Evolutionary conservation across 1,140 invertebrate genomes (phyloP), one percentile per base, ranked within the genome.

Genomic region (Zaprionus lachaisei): DNA sequence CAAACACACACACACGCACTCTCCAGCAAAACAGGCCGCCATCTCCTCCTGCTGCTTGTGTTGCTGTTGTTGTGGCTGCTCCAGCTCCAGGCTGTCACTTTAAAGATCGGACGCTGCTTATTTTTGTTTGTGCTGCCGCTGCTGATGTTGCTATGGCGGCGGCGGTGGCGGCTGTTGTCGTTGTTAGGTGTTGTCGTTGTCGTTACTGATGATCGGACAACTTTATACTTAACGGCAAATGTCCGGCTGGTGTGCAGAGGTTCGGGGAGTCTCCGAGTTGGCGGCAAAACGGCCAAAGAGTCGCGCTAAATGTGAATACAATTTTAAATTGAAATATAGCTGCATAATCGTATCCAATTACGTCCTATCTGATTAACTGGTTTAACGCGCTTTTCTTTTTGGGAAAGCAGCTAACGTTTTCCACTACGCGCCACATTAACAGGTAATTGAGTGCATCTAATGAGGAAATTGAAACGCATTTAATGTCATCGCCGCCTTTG

Each of bases 261-360:
- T 17, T 44, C 7, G 41, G 41, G 41, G 41, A 34, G n/a, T 44
- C n/a, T 41, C 26, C 38, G 31, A 34, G 51, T 24, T 44, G 74
- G 51, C 74, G 56, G 72, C 60, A 58, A 51, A 51, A 34, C 56
- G 41, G 64, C 34, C 47, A 20, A 51, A 51, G 47, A 22, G 47
- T 51, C 12, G 15, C 34, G n/a, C 41, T 47, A 26, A 20, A 37
- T 60, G 57, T 31, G 28, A 60, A 60, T 38, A 56, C 22, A 56
- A 56, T 17, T 54, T 31, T 14, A 77, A 65, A 72, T 90, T 82
- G 77, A 74, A 73, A 72, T 91, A 78, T 77, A 90, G 82, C 82
- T 80, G 86, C 86, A 85, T 90, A 90, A 90, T 90, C 60, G 77
- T 77, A 82, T 90, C 82, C 85, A 58, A 85, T 90, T 82, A 85